phyloP scores from a whole-genome alignment of 1,140 invertebrate genomes.

The Saccostrea glomerata region DNA sequence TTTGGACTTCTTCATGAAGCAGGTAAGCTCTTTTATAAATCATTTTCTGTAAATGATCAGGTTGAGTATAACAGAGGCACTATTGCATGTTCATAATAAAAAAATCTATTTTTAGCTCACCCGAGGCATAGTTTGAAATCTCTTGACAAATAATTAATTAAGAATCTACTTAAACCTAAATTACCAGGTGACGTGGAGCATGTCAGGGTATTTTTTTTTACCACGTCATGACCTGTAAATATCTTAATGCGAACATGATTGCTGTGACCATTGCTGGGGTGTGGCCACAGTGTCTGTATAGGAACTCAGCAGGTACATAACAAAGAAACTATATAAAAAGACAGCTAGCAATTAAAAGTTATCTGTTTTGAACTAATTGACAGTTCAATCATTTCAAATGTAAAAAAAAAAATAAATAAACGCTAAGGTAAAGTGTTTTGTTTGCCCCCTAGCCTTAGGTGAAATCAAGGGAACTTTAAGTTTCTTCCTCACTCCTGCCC shows the following conservation, averaged over 20 bases:
- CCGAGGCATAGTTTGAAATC: no score
- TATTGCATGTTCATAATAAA: no score
- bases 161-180: no score
- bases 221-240: constrained; percentile 28
- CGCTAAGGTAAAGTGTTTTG: constrained; percentile 3
- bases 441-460: not conserved
- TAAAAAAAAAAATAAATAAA: no score
- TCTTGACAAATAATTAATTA: no score
- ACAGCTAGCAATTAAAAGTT: not conserved
- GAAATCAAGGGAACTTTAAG: no score
- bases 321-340: no score
- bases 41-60: no score
- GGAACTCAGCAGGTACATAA: not conserved
- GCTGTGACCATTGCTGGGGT: constrained; percentile 33
- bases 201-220: constrained; percentile 30
- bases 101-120: no score
- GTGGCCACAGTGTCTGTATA: constrained; percentile 23
- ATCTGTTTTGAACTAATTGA: not conserved
- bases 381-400: no score
- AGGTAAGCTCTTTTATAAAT: not conserved
- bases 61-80: no score
- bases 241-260: not conserved
- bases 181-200: constrained; percentile 32
- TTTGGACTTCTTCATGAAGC: not conserved
- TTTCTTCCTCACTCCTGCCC: no score